Percentiles rank a stretch among this genome's conserved stretches.
These are phyloP conservation scores for Chroicocephalus ridibundus DNA, from an alignment of 2,113 vertebrate species.

Conservation along the genomic window DNA sequence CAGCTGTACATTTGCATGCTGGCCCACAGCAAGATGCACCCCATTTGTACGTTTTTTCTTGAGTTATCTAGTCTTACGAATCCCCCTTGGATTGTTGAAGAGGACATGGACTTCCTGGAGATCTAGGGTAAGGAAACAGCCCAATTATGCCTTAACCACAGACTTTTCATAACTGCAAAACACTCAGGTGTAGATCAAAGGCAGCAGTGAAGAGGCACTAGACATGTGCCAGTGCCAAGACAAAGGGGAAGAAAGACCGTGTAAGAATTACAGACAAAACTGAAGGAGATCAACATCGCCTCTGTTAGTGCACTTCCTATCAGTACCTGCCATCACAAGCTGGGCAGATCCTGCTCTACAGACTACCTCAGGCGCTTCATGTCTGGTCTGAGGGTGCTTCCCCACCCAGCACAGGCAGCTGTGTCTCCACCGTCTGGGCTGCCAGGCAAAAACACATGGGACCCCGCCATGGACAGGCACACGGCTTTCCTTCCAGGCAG, in stretches of 20 bases:
- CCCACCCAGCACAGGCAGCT: not conserved
- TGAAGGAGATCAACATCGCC: not conserved
- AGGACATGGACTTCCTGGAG: not conserved
- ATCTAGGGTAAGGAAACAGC: not conserved
- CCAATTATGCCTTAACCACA: not conserved
- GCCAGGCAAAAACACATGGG: rapidly evolving
- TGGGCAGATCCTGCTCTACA: not conserved
- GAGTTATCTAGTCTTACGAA: not conserved
- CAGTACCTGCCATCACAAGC: not conserved
- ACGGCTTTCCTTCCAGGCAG: not conserved
- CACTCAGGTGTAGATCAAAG: not conserved
- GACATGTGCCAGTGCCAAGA: not conserved
- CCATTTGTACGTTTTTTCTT: not conserved
- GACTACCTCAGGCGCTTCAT: not conserved
- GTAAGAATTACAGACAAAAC: not conserved
- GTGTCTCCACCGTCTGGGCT: rapidly evolving
- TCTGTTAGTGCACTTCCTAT: not conserved
- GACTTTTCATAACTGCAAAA: conserved; percentile 6
- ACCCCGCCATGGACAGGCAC: not conserved
- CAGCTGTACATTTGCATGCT: not conserved
- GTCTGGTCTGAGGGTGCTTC: not conserved
- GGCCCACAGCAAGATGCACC: not conserved
- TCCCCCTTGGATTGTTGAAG: not conserved
- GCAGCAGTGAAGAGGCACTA: not conserved
- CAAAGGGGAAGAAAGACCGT: not conserved